A percentile compares a stretch with the other conserved stretches of the same genome.
Conservation (phyloP, 1,140 invertebrate species). For the Sycophaga agraensis region DNA sequence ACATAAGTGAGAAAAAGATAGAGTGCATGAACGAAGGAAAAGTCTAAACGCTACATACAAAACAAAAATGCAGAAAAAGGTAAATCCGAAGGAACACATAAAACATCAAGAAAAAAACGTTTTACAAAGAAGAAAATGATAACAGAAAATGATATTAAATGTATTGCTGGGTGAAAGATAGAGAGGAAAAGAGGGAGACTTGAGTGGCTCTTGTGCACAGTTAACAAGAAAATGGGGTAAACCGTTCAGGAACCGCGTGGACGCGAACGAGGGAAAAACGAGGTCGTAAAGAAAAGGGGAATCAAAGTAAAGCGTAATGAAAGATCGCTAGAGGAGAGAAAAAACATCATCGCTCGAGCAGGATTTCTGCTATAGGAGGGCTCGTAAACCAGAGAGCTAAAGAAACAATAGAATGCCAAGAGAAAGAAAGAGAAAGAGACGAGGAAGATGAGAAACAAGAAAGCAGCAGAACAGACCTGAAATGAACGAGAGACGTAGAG, state of each 20-base stretch:
- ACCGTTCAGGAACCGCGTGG: neutral
- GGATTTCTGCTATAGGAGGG: conserved; percentile 6
- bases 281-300: conserved; percentile 8
- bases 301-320: conserved; percentile 20
- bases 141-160: too few relatives aligned
- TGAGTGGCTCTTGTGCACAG: too few relatives aligned
- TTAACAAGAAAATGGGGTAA: too few relatives aligned
- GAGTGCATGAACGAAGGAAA: neutral
- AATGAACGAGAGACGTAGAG: neutral
- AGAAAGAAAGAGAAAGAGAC: neutral
- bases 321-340: conserved; percentile 9
- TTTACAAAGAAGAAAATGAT: too few relatives aligned
- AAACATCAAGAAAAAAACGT: too few relatives aligned
- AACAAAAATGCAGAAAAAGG: too few relatives aligned
- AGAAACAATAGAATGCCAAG: neutral
- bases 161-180: too few relatives aligned
- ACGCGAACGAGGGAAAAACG: neutral
- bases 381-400: neutral
- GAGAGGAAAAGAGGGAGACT: neutral
- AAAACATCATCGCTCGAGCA: conserved; percentile 12
- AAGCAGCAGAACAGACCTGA: neutral
- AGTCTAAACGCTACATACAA: too few relatives aligned
- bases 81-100: too few relatives aligned
- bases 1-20: neutral
- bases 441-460: neutral